These are phyloP conservation scores for Steatornis caripensis DNA, from an alignment of 2,113 vertebrate genomes.

Conservation along the genomic window DNA sequence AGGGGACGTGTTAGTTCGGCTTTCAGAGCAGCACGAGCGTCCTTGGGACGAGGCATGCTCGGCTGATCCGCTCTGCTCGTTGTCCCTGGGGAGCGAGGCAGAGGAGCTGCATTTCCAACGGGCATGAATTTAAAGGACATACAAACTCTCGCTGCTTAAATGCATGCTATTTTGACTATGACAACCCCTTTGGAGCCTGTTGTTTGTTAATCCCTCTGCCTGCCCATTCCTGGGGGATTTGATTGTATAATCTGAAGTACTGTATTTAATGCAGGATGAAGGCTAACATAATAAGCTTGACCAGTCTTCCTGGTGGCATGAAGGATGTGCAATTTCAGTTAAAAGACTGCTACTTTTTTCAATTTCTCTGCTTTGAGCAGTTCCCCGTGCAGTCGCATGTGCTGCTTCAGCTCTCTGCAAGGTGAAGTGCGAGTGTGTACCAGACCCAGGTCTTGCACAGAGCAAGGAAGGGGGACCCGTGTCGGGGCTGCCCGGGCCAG, in stretches of 20 bases:
- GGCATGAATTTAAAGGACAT: conserved; percentile 4
- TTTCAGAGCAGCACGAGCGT: not conserved
- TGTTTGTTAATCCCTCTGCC: conserved; percentile 52
- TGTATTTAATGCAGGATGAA: conserved; percentile 55
- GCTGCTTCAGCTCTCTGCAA: not conserved
- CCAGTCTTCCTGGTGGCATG: conserved; percentile 2
- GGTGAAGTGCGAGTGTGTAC: not conserved
- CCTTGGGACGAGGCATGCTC: not conserved
- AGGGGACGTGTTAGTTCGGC: not conserved
- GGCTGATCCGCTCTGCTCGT: not conserved
- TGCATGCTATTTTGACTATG: not conserved
- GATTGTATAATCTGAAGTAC: conserved; percentile 51
- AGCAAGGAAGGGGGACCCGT: fast-evolving
- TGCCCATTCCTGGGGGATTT: conserved; percentile 31
- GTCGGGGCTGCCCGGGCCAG: not conserved
- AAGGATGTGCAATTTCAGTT: conserved; percentile 24
- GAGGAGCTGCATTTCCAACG: not conserved
- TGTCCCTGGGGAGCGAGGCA: not conserved
- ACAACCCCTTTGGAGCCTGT: conserved; percentile 32
- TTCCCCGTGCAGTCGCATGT: not conserved
- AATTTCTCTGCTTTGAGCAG: not conserved
- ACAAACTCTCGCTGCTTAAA: not conserved
- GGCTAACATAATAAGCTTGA: conserved; percentile 44
- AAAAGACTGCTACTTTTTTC: not conserved
- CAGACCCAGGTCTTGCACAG: fast-evolving